Base-by-base conservation (phyloP, 1,140 invertebrate species). In the Helicoverpa armigera region DNA sequence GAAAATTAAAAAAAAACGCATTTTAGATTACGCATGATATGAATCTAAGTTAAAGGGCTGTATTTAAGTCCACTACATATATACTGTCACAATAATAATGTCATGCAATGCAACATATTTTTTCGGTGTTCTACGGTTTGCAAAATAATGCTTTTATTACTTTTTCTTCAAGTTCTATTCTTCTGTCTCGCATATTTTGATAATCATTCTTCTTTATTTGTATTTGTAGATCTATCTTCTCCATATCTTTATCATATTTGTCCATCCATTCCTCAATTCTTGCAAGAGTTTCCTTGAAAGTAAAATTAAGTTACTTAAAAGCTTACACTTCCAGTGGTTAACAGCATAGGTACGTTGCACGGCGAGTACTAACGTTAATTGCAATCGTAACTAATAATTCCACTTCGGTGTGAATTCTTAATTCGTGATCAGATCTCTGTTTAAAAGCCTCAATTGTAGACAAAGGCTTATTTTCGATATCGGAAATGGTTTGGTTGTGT, bases 231-330 rank as follows among this genome's bases (percentile, higher is more conserved):
- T 94, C 92, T 16, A 94, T 89, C 2, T 51, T 70, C 75, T 94
- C 93, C 89, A 93, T 94, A 77, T 94, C 92, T 67, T 84, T 90
- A 48, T 94, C 93, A 82, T 92, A 94, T 82, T 94, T 94, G 7
- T 90, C 84, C 93, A 94, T 94, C 90, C 92, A 93, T n/a, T 82
- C 65, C 65, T 94, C 93, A 10, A 94, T 84, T 73, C 88, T 90
- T 65, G 88, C 81, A 11, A 94, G 74, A 54, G 90, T 93, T 88
- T 94, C 93, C 93, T 94, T 29, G 54, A 61, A 61, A n/a, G 0
- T 9, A 23, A 23, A 51, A 53, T 2, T 12, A 13, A 16, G 14
- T 48, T 50, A 48, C 1, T 43, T 43, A 1, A 43, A 43, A 43
- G 35, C 35, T 43, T 9, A 43, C 35, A 43, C 35, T 0, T 9